A percentile compares a stretch with the other conserved stretches of the same genome.
Evolutionary conservation across 2,888 invertebrate species (phyloP).

Genomic region (Erannis defoliaria): DNA sequence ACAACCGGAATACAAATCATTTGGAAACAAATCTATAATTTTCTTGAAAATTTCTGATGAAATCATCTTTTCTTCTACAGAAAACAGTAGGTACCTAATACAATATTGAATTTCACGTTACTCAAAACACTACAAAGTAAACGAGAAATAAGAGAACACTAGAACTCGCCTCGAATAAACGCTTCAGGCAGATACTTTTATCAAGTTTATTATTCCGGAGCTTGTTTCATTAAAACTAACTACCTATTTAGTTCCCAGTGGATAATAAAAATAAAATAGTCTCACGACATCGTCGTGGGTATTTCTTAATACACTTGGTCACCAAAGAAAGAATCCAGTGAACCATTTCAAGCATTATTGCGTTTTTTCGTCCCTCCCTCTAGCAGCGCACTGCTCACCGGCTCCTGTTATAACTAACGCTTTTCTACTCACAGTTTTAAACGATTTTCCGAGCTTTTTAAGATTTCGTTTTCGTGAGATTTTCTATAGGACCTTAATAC

Average conservation of each 20-base stretch:
- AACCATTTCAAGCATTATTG: conserved; percentile 55
- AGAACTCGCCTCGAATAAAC: conserved; percentile 4
- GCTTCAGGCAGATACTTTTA: conserved; percentile 15
- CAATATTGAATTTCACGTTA: neutral
- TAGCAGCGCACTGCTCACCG: conserved; percentile 49
- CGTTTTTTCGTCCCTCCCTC: conserved; percentile 49
- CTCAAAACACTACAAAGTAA: neutral
- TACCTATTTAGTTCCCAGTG: conserved; percentile 36
- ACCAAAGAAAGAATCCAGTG: conserved; percentile 60
- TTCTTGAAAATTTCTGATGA: neutral
- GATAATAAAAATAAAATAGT: conserved; percentile 59
- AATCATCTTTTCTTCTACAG: conserved; percentile 9
- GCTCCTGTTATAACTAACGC: conserved; percentile 51
- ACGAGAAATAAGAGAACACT: neutral
- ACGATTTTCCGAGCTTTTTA: conserved; percentile 40
- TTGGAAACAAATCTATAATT: conserved; percentile 15
- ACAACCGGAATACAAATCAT: conserved; percentile 35
- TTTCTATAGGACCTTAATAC: too few species aligned
- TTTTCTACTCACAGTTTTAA: conserved; percentile 44
- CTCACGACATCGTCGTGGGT: conserved; percentile 51
- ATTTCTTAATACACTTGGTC: conserved; percentile 64
- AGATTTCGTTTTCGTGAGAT: conserved; percentile 30
- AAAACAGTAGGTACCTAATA: neutral
- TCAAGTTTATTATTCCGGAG: conserved; percentile 22
- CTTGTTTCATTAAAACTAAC: conserved; percentile 34